Conservation (phyloP, 2,888 invertebrate genomes). For the Cheilosia urbana region DNA sequence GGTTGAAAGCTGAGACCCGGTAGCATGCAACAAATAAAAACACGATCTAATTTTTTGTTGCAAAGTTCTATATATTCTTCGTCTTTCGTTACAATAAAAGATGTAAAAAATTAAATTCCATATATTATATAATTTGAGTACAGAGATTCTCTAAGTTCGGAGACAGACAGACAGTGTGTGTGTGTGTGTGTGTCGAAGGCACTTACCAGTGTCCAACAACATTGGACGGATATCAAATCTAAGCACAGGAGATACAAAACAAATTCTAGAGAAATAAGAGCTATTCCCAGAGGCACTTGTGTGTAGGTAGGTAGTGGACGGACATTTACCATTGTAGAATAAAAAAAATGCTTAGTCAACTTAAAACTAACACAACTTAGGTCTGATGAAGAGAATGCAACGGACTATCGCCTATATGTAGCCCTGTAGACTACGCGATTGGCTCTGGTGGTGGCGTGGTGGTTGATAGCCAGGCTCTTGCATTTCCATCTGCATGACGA, state of each 20-base stretch:
- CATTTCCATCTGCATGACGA: constrained; percentile 94
- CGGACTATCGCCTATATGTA: constrained; percentile 80
- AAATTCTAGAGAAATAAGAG: constrained; percentile 11
- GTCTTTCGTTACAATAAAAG: constrained; percentile 26
- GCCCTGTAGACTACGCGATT: constrained; percentile 82
- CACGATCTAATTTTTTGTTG: not conserved
- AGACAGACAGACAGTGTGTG: not conserved
- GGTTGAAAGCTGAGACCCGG: too few relatives aligned
- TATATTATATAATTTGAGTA: constrained; percentile 45
- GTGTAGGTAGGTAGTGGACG: constrained; percentile 46
- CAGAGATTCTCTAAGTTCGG: constrained; percentile 44
- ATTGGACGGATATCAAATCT: constrained; percentile 50
- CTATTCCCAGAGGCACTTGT: constrained; percentile 49
- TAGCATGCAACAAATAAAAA: too few relatives aligned
- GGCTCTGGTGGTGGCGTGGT: constrained; percentile 83
- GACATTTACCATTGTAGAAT: constrained; percentile 35
- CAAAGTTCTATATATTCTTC: constrained; percentile 53
- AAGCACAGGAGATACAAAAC: constrained; percentile 15
- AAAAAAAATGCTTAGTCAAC: constrained; percentile 19
- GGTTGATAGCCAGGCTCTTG: constrained; percentile 87
- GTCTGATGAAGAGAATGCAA: not conserved
- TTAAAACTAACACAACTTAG: constrained; percentile 36
- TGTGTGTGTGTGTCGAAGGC: constrained; percentile 36
- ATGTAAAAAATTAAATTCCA: constrained; percentile 6
- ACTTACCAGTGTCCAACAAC: constrained; percentile 26